phyloP scores from a whole-genome alignment of 2,113 vertebrate genomes.

The Gallinago undulata region DNA sequence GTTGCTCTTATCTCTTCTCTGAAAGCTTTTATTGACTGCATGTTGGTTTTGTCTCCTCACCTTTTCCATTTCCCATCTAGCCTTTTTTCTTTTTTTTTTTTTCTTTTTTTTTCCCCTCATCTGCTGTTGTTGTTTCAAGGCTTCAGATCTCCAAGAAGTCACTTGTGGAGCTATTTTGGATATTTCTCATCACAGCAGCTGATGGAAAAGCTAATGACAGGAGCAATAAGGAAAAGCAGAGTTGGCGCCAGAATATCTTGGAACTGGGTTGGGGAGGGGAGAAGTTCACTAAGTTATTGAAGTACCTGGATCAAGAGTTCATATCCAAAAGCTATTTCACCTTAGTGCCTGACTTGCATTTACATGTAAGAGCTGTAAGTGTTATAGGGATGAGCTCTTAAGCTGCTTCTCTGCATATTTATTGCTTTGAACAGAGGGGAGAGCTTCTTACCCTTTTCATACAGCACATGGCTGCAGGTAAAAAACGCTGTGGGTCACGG shows the following conservation, averaged over 20 bases:
- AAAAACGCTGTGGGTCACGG: neutral
- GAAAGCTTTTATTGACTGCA: conserved; percentile 52
- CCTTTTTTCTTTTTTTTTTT: neutral
- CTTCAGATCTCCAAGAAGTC: neutral
- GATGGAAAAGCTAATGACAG: neutral
- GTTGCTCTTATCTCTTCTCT: conserved; percentile 26
- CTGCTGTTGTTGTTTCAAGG: neutral
- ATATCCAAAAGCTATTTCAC: neutral
- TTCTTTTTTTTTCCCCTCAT: too few species aligned
- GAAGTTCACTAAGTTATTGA: neutral
- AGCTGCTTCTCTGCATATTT: neutral
- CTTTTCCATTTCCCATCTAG: conserved; percentile 38
- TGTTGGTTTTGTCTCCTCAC: conserved; percentile 39
- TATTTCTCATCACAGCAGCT: neutral
- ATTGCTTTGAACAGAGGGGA: neutral
- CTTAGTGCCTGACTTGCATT: neutral
- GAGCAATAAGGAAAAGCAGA: neutral
- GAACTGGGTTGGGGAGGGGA: neutral
- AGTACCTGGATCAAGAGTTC: conserved; percentile 5
- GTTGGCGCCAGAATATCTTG: neutral
- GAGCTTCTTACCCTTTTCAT: neutral
- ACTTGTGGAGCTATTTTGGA: conserved; percentile 3
- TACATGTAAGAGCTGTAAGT: neutral
- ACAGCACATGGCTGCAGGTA: neutral
- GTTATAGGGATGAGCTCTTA: neutral